Evolutionary conservation across 2,888 invertebrate genomes (phyloP).

Genomic region (Folsomia candida): DNA sequence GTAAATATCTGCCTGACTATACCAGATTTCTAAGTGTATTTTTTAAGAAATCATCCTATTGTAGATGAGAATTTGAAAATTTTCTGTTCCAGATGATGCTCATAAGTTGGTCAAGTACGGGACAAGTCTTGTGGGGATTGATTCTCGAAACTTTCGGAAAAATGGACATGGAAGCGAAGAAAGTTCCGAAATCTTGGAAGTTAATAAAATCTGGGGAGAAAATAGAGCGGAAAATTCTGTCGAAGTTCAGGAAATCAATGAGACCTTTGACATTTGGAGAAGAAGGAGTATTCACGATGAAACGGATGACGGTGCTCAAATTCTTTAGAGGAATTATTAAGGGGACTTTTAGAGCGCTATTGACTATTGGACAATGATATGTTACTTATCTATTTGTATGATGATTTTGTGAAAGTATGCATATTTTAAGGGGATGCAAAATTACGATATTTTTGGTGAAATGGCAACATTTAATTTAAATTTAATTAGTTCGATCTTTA

Average conservation of each 20-base stretch:
- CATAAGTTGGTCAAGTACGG: too few relatives aligned
- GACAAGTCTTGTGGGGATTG: too few relatives aligned
- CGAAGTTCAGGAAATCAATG: not conserved
- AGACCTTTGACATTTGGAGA: not conserved
- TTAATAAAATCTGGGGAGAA: not conserved
- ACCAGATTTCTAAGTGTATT: too few relatives aligned
- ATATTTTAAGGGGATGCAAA: too few relatives aligned
- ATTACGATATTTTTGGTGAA: too few relatives aligned
- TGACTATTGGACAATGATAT: not conserved
- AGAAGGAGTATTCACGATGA: not conserved
- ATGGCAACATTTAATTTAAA: too few relatives aligned
- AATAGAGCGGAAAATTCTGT: not conserved
- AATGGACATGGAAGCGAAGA: not conserved
- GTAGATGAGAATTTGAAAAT: too few relatives aligned
- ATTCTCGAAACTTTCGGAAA: not conserved
- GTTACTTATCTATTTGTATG: too few relatives aligned
- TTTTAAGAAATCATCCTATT: not conserved
- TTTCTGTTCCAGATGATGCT: too few relatives aligned
- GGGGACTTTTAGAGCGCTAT: not conserved
- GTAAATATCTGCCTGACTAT: too few relatives aligned
- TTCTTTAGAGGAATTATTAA: not conserved
- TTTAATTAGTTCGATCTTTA: too few relatives aligned
- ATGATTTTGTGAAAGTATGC: too few relatives aligned
- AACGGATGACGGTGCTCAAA: not conserved
- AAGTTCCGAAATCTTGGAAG: not conserved